Percentiles rank a stretch among this genome's conserved stretches.
Evolutionary conservation across 2,797 vertebrate species (phyloP).

Genomic region (Champsocephalus gunnari): DNA sequence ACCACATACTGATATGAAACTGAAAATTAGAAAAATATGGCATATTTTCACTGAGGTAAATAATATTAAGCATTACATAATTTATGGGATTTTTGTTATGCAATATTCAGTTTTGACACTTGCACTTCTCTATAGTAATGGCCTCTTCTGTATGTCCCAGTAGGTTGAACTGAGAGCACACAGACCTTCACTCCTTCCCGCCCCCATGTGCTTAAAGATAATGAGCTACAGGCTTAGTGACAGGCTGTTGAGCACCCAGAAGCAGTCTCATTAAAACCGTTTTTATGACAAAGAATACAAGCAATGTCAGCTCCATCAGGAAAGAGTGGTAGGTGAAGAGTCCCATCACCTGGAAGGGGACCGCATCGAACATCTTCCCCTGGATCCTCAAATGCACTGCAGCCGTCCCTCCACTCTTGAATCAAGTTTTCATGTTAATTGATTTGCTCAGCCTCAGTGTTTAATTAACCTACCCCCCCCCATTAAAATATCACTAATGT

Average conservation of each 20-base stretch:
- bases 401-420: neutral
- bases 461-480: slow-evolving; percentile 60
- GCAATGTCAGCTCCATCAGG: slow-evolving; percentile 52
- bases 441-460: slow-evolving; percentile 59
- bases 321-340: slow-evolving; percentile 48
- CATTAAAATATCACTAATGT: slow-evolving; percentile 65
- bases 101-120: no score
- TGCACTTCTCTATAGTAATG: neutral
- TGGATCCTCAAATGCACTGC: slow-evolving; percentile 16
- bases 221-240: slow-evolving; percentile 59
- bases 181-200: slow-evolving; percentile 21
- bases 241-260: slow-evolving; percentile 56
- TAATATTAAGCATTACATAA: no score
- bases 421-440: slow-evolving; percentile 49
- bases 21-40: no score
- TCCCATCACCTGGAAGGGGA: slow-evolving; percentile 61
- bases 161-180: slow-evolving; percentile 13
- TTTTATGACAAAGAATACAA: slow-evolving; percentile 59
- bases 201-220: slow-evolving; percentile 34
- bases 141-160: neutral
- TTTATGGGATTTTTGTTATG: no score
- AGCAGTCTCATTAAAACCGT: slow-evolving; percentile 59
- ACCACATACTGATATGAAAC: no score
- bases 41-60: no score
- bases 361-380: slow-evolving; percentile 36